Base-by-base conservation (phyloP, 2,888 invertebrate species). In the Rhabditoides inermis region DNA sequence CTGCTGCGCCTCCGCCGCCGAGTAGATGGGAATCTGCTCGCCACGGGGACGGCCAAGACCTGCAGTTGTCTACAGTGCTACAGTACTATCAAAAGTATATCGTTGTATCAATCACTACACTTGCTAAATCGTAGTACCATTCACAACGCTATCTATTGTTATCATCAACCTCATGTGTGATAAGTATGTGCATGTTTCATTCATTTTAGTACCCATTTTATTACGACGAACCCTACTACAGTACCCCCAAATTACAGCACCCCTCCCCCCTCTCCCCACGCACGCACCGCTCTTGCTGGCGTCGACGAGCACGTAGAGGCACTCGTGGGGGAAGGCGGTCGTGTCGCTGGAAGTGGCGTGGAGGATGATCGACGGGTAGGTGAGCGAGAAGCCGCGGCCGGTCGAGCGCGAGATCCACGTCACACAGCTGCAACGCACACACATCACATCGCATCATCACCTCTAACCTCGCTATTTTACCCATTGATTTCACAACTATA, bases 291-390 rank as follows among this genome's bases (percentile, higher is more conserved):
- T 55, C 55, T 58, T 64, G 28, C 54, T 55, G 12, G 84, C 84
- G 73, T 86, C 86, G 18, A 87, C 79, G 79, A 87, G 85, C 65
- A 88, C 78, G 69, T 85, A 86, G 3, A 88, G 79, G 64, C 86
- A 85, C 32, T 85, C 84, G 2, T 83, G 80, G 0, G 85, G 85
- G 78, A 84, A 84, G 41, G 82, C 78, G 56, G 79, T 78, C 36
- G 81, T 76, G 61, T 87, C 86, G 63, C 85, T 79, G 46, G 86
- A 86, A 22, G 87, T 80, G 0, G 86, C 88, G 70, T 88, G 88
- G 12, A 88, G 80, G 0, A 85, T 83, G 74, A 88, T 86, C 67
- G 83, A 83, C 2, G 83, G 85, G 75, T 88, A 88, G 63, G 84
- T 79, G 51, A 88, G 77, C 0, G 84, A 83, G 70, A 88, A 85